Evolutionary conservation across 1,140 invertebrate species (phyloP).

Genomic region (Neoseiulus cucumeris): DNA sequence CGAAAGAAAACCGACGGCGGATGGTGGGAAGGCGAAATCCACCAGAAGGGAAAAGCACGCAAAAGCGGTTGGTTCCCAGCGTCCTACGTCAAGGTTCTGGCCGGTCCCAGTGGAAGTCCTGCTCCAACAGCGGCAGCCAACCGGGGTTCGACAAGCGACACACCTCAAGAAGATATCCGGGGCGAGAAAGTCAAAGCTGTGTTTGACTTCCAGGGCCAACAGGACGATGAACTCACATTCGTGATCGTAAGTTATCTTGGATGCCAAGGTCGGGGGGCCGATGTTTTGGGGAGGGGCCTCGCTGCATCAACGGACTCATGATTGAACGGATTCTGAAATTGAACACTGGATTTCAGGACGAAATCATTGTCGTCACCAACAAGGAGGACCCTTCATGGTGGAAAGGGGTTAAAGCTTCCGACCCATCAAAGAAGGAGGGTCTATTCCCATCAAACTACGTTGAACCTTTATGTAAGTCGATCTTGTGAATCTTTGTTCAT

Average conservation of each 20-base stretch:
- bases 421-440: constrained; percentile 36
- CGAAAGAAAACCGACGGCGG: constrained; percentile 85
- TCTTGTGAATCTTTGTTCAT: not conserved
- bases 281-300: too few relatives aligned
- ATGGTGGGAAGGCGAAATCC: constrained; percentile 98
- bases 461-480: constrained; percentile 26
- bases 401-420: constrained; percentile 65
- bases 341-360: constrained; percentile 50
- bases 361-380: constrained; percentile 71
- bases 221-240: constrained; percentile 81
- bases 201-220: constrained; percentile 75
- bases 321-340: constrained; percentile 24
- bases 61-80: constrained; percentile 96
- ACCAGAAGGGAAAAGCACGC: constrained; percentile 78
- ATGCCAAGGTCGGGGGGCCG: not conserved
- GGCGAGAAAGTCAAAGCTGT: constrained; percentile 52
- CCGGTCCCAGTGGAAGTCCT: constrained; percentile 23
- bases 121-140: constrained; percentile 14
- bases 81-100: constrained; percentile 72
- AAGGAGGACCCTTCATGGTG: constrained; percentile 89
- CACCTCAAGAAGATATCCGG: constrained; percentile 18
- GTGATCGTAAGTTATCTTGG: constrained; percentile 32
- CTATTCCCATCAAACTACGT: constrained; percentile 86
- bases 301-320: too few relatives aligned
- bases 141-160: constrained; percentile 21